Evolutionary conservation across 2,888 invertebrate species (phyloP), one percentile per base, ranked within the genome.

Genomic region (Luperina testacea): DNA sequence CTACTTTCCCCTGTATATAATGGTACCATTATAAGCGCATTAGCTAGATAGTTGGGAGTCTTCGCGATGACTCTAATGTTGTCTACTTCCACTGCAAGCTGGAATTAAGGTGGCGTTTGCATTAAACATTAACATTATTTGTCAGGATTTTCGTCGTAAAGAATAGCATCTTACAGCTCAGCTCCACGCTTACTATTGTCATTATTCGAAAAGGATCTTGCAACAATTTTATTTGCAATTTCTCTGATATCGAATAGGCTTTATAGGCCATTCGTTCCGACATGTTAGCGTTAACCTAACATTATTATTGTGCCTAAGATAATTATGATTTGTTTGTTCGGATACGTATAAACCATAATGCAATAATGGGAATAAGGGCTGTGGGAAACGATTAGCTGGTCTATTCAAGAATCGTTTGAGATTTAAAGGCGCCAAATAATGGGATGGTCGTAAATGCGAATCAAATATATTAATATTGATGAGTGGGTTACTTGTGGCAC

Each of bases 21-120:
- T 94, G 91, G 87, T 90, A 90, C 91, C 92, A 96, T 96, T 96
- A 96, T 95, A 96, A 95, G 93, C 88, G 90, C 96, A 95, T 96
- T 96, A 95, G 93, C 89, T 87, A 91, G 92, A 93, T 93, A 88
- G 92, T 90, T 89, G 90, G 90, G 90, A 91, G 88, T 91, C 93
- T 93, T 89, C 90, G 90, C 83, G 86, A 90, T 92, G 84, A 71
- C 85, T 92, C 75, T 90, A 90, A 93, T 90, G 91, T 91, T 88
- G 86, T 87, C 90, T 88, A 89, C 89, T 90, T 90, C 86, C 81
- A 80, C 84, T 90, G 87, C 87, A 90, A 92, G 91, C 87, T 87
- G 85, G 88, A 88, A 89, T 88, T 88, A 85, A 87, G 87, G 91
- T 79, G 75, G 77, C 71, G 77, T 93, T 93, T 92, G 90, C 90